phyloP scores from a whole-genome alignment of 2,888 invertebrate genomes.

The Julus scanicus region DNA sequence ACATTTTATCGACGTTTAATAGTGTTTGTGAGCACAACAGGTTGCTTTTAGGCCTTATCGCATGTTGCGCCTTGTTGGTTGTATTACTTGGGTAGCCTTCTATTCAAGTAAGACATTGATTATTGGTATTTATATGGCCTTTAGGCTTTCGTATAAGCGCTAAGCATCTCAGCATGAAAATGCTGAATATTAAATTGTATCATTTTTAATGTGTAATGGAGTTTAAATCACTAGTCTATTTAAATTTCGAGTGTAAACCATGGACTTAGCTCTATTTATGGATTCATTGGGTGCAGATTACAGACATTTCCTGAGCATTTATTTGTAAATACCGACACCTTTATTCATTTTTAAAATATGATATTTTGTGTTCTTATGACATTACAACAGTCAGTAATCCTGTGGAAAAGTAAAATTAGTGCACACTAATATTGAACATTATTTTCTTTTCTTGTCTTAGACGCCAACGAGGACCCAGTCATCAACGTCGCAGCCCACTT shows the following conservation, averaged over 20 bases:
- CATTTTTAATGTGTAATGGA: background rate
- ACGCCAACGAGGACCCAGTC: constrained; percentile 48
- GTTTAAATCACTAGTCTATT: background rate
- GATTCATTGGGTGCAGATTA: background rate
- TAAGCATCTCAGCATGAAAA: background rate
- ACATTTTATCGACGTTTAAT: constrained; percentile 26
- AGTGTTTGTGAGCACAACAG: constrained; percentile 26
- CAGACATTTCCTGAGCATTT: background rate
- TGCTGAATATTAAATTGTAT: background rate
- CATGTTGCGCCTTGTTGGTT: background rate
- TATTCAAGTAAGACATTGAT: background rate
- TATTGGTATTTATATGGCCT: constrained; percentile 11
- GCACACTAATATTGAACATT: constrained; percentile 39
- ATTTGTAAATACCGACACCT: background rate
- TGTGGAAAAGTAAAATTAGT: background rate
- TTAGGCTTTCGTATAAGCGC: background rate
- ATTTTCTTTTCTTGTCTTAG: background rate
- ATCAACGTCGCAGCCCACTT: constrained; percentile 53
- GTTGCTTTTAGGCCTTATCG: constrained; percentile 12
- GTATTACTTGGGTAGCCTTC: background rate
- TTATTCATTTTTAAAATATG: background rate
- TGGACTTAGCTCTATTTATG: background rate
- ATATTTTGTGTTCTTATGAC: background rate
- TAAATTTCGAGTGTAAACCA: background rate
- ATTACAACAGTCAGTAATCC: background rate